phyloP scores from a whole-genome alignment of 2,113 vertebrate genomes.

The Nanger granti region DNA sequence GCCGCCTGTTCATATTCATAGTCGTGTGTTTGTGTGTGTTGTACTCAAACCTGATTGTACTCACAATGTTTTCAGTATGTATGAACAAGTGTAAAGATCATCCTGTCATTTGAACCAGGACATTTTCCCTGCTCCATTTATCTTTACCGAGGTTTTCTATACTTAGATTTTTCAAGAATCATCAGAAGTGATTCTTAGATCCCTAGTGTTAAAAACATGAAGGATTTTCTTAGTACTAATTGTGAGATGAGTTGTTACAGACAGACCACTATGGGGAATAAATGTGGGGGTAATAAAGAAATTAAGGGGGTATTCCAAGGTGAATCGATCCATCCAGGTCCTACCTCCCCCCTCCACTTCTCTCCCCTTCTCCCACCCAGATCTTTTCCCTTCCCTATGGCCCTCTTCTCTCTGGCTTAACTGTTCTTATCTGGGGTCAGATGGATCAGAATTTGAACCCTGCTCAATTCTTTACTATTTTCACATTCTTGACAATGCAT shows the following conservation, averaged over 20 bases:
- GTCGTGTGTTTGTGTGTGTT: too few species aligned
- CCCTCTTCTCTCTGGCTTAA: too few species aligned
- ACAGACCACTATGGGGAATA: neutral
- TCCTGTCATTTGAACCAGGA: neutral
- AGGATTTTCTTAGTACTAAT: neutral
- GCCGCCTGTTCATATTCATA: neutral
- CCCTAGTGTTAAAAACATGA: neutral
- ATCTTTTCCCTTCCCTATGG: neutral
- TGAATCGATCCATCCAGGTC: rapidly evolving
- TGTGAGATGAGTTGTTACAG: neutral
- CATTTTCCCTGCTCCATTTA: neutral
- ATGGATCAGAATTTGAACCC: neutral
- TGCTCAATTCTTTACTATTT: neutral
- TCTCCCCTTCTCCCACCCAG: rapidly evolving
- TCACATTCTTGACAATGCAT: neutral
- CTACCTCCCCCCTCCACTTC: rapidly evolving
- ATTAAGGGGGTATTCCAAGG: neutral
- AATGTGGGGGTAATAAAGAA: neutral
- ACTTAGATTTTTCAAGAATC: neutral
- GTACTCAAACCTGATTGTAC: neutral
- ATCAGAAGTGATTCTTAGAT: neutral
- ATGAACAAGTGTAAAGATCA: neutral
- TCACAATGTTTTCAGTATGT: neutral
- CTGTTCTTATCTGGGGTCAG: neutral
- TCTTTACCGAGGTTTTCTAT: neutral